Base-by-base conservation (phyloP, 2,113 vertebrate genomes). In the Hemichromis elongatus region DNA sequence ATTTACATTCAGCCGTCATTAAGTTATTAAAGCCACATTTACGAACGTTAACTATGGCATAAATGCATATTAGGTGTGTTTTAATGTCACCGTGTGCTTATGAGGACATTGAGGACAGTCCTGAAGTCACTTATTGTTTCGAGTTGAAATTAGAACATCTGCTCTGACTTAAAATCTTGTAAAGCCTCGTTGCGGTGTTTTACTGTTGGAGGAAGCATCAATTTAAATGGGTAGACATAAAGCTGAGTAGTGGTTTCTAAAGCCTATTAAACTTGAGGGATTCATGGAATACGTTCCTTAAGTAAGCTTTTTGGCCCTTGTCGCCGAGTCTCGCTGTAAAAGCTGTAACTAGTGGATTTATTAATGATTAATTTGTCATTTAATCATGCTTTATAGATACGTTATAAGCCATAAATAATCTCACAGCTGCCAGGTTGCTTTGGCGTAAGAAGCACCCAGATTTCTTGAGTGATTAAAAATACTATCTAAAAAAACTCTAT, bases 361-460 rank as follows among this genome's bases (percentile, higher is more conserved):
- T 73, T 5, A 73, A 73, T 0, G 1, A 26, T 7, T 73, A 19
- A 26, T 28, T 47, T 47, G 68, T 16, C 68, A 47, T 73, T 50
- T 30, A 47, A 28, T 47, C 24, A 50, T 73, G 68, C 68, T 5
- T 50, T 47, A 70, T 45, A 47, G 66, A 70, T 70, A 26, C 4
- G 21, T 18, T 54, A 37, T 55, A 42, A 56, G 14, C 18, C 53
- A 57, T 56, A 28, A 59, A 45, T 1, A 57, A 13, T 1, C 16
- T 42, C 56, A 42, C 8, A 26, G 0, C 24, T 42, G 21, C 1
- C 35, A 5, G 35, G 1, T 13, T 42, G 14, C 9, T 28, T 28
- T 73, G 5, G 42, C 26, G 2, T 73, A 47, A 47, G 40, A 47
- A 7, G 4, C 9, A 73, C 4, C 0, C 6, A 2, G 40, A 47